A percentile compares a stretch with the other conserved stretches of the same genome.
phyloP scores from a whole-genome alignment of 1,140 invertebrate species.

The Pseudomyrmex sp. region DNA sequence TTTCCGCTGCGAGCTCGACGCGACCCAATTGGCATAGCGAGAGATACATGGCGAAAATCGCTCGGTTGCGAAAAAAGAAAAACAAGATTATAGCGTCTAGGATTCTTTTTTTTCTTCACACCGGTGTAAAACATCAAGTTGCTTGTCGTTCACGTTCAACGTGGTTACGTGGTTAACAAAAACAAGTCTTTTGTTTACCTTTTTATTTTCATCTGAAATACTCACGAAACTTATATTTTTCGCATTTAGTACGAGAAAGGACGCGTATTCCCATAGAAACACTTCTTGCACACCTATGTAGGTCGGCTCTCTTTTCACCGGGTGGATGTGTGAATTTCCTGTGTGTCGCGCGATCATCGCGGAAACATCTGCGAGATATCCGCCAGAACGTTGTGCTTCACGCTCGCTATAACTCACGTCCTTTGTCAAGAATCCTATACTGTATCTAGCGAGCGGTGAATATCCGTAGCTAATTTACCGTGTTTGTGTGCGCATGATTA shows the following conservation, averaged over 20 bases:
- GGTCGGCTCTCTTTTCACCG: conserved; percentile 29
- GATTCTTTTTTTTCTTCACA: conserved; percentile 29
- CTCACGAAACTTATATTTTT: not conserved
- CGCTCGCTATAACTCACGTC: conserved; percentile 47
- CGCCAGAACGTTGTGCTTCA: conserved; percentile 57
- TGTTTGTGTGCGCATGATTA: conserved; percentile 45
- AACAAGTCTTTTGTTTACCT: not conserved
- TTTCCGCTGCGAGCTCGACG: conserved; percentile 45
- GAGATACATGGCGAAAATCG: conserved; percentile 46
- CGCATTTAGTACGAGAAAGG: not conserved
- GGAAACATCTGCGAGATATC: conserved; percentile 65
- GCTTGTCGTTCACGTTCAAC: conserved; percentile 21
- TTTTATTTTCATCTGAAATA: not conserved
- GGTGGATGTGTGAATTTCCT: conserved; percentile 35
- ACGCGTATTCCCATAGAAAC: not conserved
- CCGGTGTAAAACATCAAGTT: conserved; percentile 17
- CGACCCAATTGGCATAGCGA: conserved; percentile 53
- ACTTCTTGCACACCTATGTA: conserved; percentile 39
- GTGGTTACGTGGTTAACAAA: not conserved
- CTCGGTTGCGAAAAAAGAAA: conserved; percentile 21
- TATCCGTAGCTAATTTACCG: conserved; percentile 54
- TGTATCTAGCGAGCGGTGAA: conserved; percentile 17
- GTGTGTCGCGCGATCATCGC: conserved; percentile 48
- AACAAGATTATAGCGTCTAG: conserved; percentile 15
- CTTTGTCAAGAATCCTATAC: conserved; percentile 44